Evolutionary conservation across 2,113 vertebrate species (phyloP).

Genomic region (Chamaea fasciata): DNA sequence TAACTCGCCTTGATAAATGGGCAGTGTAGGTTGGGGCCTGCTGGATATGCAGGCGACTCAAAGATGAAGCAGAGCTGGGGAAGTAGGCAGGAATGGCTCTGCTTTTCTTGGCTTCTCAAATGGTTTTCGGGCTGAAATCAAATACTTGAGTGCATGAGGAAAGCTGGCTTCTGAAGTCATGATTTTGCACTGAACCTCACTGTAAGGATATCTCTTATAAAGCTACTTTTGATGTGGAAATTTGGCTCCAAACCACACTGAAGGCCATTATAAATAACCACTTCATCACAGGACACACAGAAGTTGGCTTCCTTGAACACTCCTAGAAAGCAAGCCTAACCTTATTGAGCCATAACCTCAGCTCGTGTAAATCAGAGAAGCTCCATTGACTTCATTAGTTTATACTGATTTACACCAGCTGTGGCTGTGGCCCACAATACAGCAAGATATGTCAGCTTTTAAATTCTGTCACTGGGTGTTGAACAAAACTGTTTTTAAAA

Average conservation of each 20-base stretch:
- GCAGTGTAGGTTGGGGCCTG: constrained; percentile 20
- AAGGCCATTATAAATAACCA: constrained; percentile 71
- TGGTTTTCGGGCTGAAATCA: constrained; percentile 66
- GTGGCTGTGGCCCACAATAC: neutral
- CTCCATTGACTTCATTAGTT: constrained; percentile 36
- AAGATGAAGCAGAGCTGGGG: constrained; percentile 63
- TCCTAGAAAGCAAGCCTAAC: constrained; percentile 62
- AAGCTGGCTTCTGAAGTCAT: constrained; percentile 68
- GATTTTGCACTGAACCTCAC: constrained; percentile 66
- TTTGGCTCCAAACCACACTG: constrained; percentile 63
- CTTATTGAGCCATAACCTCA: constrained; percentile 49
- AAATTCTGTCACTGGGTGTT: constrained; percentile 33
- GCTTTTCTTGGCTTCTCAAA: constrained; percentile 71
- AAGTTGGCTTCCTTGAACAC: constrained; percentile 60
- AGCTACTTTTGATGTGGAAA: constrained; percentile 72
- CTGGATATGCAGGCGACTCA: constrained; percentile 53
- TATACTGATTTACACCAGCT: constrained; percentile 47
- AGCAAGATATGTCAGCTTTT: constrained; percentile 42
- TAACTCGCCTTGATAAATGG: constrained; percentile 61
- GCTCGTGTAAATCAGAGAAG: constrained; percentile 47
- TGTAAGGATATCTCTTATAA: constrained; percentile 69
- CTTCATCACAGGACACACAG: constrained; percentile 65
- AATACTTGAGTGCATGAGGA: constrained; percentile 62
- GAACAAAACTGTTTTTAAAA: constrained; percentile 49
- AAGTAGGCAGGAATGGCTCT: constrained; percentile 68